Evolutionary conservation across 2,797 vertebrate genomes (phyloP), one percentile per base, ranked within the genome.

Genomic region (Poliocrania exsul): DNA sequence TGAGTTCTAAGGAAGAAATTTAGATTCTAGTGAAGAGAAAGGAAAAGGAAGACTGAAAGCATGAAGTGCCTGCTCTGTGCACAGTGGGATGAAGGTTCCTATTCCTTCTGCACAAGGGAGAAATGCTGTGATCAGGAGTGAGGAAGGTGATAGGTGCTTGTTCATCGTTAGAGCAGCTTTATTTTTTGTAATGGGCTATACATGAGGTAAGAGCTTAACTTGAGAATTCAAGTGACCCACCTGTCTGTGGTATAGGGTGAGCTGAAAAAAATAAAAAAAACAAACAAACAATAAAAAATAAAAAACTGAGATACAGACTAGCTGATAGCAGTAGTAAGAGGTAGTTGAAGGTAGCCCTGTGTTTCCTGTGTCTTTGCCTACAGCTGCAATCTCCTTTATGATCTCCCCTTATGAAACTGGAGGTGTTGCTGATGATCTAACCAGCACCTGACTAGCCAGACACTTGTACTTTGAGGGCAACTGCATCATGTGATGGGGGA

Each of bases 391-490:
- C 90, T 95, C 49, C 49, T 47, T 67, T 86, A 69, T 82, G 37
- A 96, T 94, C 86, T 94, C 81, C 82, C 21, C 56, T 93, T 88
- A 94, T 0, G 5, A 95, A 96, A 96, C 67, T 21, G 74, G 42
- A 90, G 92, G 73, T 79, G 93, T 40, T 92, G 84, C 60, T 73
- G 84, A 79, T 91, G 92, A 95, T 67, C 86, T 94, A 95, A 94
- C 70, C 71, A 86, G 83, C 88, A 89, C 86, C 83, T 94, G 92
- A 75, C 93, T 73, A 1, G 10, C 17, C 83, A 90, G 44, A 70
- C 73, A 11, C 23, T 67, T 51, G 58, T 57, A 66, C 74, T 78
- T 47, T 54, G 57, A 91, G 61, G 40, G 35, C 64, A 66, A 51
- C 50, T 33, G 24, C 26, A 24, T 37, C 5, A 2, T 19, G 56